Base-by-base conservation (phyloP, 1,140 invertebrate species). In the Megalonaias nervosa region DNA sequence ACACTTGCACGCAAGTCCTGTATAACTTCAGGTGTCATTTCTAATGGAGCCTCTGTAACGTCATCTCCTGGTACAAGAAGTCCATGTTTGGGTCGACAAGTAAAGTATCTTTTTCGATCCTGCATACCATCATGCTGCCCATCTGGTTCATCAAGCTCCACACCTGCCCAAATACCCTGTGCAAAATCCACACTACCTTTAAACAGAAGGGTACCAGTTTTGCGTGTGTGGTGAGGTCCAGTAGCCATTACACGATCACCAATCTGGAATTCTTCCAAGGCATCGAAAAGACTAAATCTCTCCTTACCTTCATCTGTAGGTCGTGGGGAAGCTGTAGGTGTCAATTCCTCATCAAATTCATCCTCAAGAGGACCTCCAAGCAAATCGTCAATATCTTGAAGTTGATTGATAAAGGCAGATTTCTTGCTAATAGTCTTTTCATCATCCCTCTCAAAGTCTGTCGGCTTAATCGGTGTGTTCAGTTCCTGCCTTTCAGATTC, bases 181-280 rank as follows among this genome's bases (percentile, higher is more conserved):
- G 97, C 96, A 90, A 98, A 99, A 71, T 96, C 94, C n/a, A 97
- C 96, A 48, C 92, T 90, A n/a, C 97, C 97, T 80, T 97, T 93
- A 89, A 94, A 98, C 73, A 94, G 93, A 19, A 99, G 91, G 48
- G 94, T 93, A 74, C 97, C 98, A 57, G 94, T 93, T 91, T 97
- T 97, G 56, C 94, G 94, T 55, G 67, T 62, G 16, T 79, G 77
- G 75, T 59, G 75, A 23, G 81, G 74, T 71, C 94, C 95, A 71
- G 93, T 94, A 14, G 98, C 96, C 78, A 97, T 96, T 17, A 99
- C 97, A 67, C 96, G 93, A 85, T 98, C 96, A 38, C 97, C 97
- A 77, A 97, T 88, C 85, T 94, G 94, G 71, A 86, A 87, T 23
- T 88, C 82, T 16, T 76, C 84, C 14, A 87, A 70, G 13, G 81